A percentile compares a stretch with the other conserved stretches of the same genome.
phyloP scores from a whole-genome alignment of 2,888 invertebrate species.

The Eulithis prunata region DNA sequence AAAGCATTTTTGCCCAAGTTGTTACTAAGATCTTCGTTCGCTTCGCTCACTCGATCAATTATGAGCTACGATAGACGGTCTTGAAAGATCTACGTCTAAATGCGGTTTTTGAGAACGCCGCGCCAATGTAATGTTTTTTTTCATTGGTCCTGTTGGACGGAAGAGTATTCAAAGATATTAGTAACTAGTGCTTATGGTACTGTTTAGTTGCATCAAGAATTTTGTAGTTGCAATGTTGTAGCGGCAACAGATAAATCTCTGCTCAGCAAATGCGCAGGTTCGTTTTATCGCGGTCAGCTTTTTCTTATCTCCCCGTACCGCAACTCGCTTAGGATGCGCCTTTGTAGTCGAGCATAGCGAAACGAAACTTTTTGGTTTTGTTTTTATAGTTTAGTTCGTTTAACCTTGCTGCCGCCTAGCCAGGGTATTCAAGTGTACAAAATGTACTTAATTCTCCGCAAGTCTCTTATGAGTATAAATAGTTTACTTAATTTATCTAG shows the following conservation, averaged over 20 bases:
- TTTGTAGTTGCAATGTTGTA: slow-evolving; percentile 31
- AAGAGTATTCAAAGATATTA: background rate
- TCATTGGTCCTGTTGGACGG: background rate
- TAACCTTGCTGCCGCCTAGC: background rate
- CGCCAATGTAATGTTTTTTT: background rate
- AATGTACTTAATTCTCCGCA: too few relatives aligned
- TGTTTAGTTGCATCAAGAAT: slow-evolving; percentile 22
- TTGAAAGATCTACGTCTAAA: too few relatives aligned
- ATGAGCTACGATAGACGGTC: too few relatives aligned
- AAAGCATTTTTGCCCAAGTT: too few relatives aligned
- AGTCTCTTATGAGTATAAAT: too few relatives aligned
- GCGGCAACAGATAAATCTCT: slow-evolving; percentile 43
- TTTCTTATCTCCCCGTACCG: slow-evolving; percentile 63
- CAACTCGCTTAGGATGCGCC: slow-evolving; percentile 47
- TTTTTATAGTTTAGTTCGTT: too few relatives aligned
- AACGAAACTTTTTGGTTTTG: background rate
- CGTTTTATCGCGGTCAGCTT: slow-evolving; percentile 59
- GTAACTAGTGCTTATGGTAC: slow-evolving; percentile 2
- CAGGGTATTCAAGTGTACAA: too few relatives aligned
- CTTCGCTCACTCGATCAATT: too few relatives aligned
- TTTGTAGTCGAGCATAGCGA: slow-evolving; percentile 40
- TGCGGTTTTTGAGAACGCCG: too few relatives aligned
- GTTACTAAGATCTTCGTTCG: too few relatives aligned
- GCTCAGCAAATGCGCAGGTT: slow-evolving; percentile 57
- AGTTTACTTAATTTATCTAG: too few relatives aligned